Evolutionary conservation across 1,140 invertebrate genomes (phyloP).

Genomic region (Sarcophaga bullata): DNA sequence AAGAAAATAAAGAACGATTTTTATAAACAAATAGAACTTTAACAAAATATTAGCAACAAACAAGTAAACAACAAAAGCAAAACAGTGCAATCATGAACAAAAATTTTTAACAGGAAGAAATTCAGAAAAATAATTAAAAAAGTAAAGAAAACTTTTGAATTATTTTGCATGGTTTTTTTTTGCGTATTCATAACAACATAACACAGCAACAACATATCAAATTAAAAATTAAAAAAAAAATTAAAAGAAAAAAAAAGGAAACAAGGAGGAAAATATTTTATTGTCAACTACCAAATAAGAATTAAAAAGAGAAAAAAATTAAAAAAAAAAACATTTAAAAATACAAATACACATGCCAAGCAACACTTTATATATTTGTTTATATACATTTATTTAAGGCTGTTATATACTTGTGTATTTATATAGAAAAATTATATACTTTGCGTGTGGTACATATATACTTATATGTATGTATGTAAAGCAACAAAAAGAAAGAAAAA

Average conservation of each 20-base stretch:
- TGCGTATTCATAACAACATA: neutral
- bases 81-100: conserved; percentile 11
- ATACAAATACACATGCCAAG: neutral
- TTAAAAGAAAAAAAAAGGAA: neutral
- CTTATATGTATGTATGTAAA: neutral
- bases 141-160: conserved; percentile 8
- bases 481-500: neutral
- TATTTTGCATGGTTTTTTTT: conserved; percentile 2
- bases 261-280: neutral
- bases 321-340: neutral
- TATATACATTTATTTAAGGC: neutral
- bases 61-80: neutral
- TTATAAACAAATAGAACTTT: neutral
- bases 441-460: neutral
- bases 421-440: neutral
- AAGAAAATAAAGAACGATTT: neutral
- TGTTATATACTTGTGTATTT: neutral
- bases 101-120: conserved; percentile 4
- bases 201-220: neutral
- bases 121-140: conserved; percentile 16
- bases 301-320: neutral
- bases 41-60: neutral
- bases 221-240: neutral
- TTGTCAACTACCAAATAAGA: neutral
- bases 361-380: too few species aligned